These are phyloP conservation scores for Trichoplusia ni DNA, from an alignment of 1,140 invertebrate species.

Conservation along the genomic window DNA sequence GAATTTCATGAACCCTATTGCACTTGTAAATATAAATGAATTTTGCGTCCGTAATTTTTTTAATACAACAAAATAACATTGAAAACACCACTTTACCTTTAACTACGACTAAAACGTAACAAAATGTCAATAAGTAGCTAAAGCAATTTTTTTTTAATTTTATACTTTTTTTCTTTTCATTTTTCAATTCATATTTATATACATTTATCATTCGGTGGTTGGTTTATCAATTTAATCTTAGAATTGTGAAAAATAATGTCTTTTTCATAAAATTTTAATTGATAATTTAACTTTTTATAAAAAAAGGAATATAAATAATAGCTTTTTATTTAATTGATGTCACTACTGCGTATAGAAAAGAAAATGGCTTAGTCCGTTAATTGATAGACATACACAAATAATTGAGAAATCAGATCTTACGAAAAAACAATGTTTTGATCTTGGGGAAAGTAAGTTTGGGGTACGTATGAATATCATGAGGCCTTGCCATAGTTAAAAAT, in stretches of 20 bases:
- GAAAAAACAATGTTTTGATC: neutral
- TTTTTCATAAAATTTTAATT: conserved; percentile 8
- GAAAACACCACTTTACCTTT: conserved; percentile 25
- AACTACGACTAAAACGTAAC: conserved; percentile 34
- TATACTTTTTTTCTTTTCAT: conserved; percentile 1
- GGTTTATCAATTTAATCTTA: conserved; percentile 9
- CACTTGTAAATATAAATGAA: conserved; percentile 14
- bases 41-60: conserved; percentile 13
- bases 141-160: conserved; percentile 25
- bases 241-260: conserved; percentile 30
- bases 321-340: neutral
- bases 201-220: conserved; percentile 32
- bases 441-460: neutral
- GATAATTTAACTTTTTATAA: conserved; percentile 1
- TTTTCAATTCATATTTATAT: conserved; percentile 26
- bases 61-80: conserved; percentile 37
- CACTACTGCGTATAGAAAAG: conserved; percentile 9
- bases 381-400: conserved; percentile 4
- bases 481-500: too few species aligned
- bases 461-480: too few species aligned
- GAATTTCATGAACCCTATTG: conserved; percentile 15
- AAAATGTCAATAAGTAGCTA: conserved; percentile 30
- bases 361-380: conserved; percentile 7
- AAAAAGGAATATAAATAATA: conserved; percentile 21
- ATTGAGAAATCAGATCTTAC: conserved; percentile 26